Evolutionary conservation across 2,888 invertebrate species (phyloP).

Genomic region (Petrolisthes manimaculis): DNA sequence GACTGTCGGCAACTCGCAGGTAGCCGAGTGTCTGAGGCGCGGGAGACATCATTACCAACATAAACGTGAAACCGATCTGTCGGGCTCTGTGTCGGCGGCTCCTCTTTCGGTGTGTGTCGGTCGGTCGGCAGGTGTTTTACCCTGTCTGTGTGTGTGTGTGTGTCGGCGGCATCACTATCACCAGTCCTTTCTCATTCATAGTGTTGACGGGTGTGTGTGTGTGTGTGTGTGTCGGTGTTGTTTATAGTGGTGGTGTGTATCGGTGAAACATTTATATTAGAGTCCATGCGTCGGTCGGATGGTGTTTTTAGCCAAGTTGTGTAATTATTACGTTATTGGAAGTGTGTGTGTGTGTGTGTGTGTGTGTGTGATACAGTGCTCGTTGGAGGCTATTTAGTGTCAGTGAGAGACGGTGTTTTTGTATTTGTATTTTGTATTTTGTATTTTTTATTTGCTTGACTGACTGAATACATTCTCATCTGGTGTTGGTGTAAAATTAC

Average conservation of each 20-base stretch:
- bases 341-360: no score
- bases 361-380: not conserved
- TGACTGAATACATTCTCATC: no score
- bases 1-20: conserved; percentile 5
- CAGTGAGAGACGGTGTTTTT: not conserved
- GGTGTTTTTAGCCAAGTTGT: no score
- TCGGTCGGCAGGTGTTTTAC: not conserved
- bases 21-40: not conserved
- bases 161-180: not conserved
- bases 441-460: not conserved
- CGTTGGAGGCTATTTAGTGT: not conserved
- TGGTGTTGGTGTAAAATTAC: no score
- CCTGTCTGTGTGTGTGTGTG: not conserved
- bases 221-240: not conserved
- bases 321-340: no score
- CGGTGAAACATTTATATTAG: not conserved
- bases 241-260: not conserved
- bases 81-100: conserved; percentile 9
- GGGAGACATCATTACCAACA: conserved; percentile 16
- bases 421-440: not conserved
- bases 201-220: no score
- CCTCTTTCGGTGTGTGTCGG: not conserved
- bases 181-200: not conserved
- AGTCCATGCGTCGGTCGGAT: no score
- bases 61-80: conserved; percentile 10